These are phyloP conservation scores for Isurus oxyrinchus DNA, from an alignment of 2,113 vertebrate species.

Conservation along the genomic window DNA sequence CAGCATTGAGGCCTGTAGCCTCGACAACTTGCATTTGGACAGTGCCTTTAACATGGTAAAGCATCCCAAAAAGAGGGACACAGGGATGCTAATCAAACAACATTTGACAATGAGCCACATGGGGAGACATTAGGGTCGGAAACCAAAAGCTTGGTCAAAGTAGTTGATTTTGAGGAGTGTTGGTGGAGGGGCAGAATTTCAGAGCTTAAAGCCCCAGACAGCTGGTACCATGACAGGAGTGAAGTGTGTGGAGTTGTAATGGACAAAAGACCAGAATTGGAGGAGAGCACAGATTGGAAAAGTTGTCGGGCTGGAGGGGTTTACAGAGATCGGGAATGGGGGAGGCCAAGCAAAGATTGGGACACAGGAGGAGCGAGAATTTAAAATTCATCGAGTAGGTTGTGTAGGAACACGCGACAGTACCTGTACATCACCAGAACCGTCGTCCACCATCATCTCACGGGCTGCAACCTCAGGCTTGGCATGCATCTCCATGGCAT, in stretches of 20 bases:
- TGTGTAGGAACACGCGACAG: not conserved
- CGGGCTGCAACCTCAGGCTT: conserved; percentile 73
- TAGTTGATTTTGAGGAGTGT: too few species aligned
- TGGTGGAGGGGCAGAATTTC: not conserved
- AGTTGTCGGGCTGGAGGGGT: not conserved
- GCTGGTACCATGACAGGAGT: not conserved
- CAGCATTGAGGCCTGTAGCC: not conserved
- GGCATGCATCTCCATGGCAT: conserved; percentile 64
- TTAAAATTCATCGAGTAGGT: not conserved
- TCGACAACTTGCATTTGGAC: not conserved
- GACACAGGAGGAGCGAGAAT: not conserved
- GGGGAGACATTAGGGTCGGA: too few species aligned
- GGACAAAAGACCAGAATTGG: not conserved
- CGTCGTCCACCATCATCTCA: conserved; percentile 80
- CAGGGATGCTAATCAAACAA: too few species aligned
- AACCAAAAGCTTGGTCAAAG: not conserved
- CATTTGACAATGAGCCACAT: too few species aligned
- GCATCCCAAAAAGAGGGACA: too few species aligned
- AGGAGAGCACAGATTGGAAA: not conserved
- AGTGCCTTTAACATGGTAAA: not conserved
- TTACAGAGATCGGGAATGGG: not conserved
- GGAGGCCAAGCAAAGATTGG: not conserved
- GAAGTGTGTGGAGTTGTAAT: not conserved
- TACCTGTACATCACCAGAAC: conserved; percentile 69
- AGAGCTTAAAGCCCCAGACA: not conserved